phyloP scores from a whole-genome alignment of 2,797 vertebrate species.

The Coregonus suidteri region DNA sequence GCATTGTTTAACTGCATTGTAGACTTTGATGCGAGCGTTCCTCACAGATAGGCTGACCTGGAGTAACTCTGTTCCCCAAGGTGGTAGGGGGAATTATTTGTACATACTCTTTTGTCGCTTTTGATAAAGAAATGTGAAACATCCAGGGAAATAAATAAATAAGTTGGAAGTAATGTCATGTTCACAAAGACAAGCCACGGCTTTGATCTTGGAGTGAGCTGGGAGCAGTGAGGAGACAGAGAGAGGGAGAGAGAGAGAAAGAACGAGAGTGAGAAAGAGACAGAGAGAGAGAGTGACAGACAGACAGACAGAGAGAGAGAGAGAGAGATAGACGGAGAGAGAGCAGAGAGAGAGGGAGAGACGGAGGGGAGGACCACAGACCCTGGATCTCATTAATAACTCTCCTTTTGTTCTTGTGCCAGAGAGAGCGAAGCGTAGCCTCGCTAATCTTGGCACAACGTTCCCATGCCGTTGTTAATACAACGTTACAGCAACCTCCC shows the following conservation, averaged over 20 bases:
- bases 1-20: slow-evolving; percentile 40
- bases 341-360: no score
- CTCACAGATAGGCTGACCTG: slow-evolving; percentile 43
- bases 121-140: slow-evolving; percentile 57
- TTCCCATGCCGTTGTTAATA: not conserved
- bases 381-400: slow-evolving; percentile 36
- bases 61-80: slow-evolving; percentile 10
- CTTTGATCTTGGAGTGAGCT: slow-evolving; percentile 67
- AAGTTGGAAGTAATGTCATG: slow-evolving; percentile 49
- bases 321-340: not conserved
- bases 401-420: slow-evolving; percentile 34
- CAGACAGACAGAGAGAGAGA: not conserved
- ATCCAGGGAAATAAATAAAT: slow-evolving; percentile 58
- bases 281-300: not conserved
- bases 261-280: not conserved
- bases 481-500: not conserved
- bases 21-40: slow-evolving; percentile 54
- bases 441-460: slow-evolving; percentile 18
- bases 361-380: not conserved
- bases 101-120: slow-evolving; percentile 41
- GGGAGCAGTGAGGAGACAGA: slow-evolving; percentile 19
- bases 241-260: not conserved
- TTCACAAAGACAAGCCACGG: slow-evolving; percentile 55
- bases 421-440: not conserved
- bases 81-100: slow-evolving; percentile 28